Evolutionary conservation across 2,797 vertebrate genomes (phyloP).

Genomic region (Morelia viridis): DNA sequence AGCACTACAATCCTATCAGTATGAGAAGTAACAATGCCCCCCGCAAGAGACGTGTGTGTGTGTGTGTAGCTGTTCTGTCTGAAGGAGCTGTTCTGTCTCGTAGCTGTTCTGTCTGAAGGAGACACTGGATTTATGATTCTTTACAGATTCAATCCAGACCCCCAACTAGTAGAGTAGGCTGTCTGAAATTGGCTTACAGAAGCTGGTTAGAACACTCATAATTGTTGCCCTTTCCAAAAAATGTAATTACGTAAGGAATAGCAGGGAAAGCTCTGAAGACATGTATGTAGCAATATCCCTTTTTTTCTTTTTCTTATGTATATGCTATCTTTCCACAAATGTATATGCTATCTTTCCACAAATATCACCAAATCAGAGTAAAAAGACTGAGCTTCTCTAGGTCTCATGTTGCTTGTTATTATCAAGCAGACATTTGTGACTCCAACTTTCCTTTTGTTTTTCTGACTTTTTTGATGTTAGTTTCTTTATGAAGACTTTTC

Average conservation of each 20-base stretch:
- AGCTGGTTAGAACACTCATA: not conserved
- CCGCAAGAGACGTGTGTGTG: not conserved
- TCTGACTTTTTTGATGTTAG: not conserved
- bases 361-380: not conserved
- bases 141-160: not conserved
- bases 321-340: not conserved
- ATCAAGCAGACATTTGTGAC: not conserved
- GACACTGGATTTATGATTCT: not conserved
- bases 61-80: not conserved
- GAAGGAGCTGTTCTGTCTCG: not conserved
- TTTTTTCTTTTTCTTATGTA: too few relatives aligned
- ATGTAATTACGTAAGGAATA: not conserved
- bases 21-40: not conserved
- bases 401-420: not conserved
- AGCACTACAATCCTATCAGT: not conserved
- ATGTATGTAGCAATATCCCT: not conserved
- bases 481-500: not conserved
- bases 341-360: not conserved
- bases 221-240: not conserved
- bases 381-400: not conserved
- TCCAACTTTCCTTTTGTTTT: not conserved
- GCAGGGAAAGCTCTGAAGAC: not conserved
- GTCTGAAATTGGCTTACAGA: not conserved
- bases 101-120: not conserved
- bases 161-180: too few relatives aligned